Base-by-base conservation (phyloP, 2,888 invertebrate species). In the Calephelis perditalis region DNA sequence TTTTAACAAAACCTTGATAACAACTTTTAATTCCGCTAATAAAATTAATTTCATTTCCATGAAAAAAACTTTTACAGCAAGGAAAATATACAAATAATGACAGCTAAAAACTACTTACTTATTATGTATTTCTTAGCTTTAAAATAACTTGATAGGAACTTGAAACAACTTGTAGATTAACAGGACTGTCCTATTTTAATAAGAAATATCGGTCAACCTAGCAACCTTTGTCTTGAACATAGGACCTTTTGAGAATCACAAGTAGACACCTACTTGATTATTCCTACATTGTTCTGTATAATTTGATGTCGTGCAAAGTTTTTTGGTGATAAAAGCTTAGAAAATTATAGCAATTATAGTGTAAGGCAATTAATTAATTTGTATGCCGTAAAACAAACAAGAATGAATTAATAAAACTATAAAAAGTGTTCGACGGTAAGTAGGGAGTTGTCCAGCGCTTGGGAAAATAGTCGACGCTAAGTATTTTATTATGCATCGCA, bases 191-290 rank as follows among this genome's bases (percentile, higher is more conserved):
- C 43, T n/a, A 40, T n/a, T 7, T 1, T 26, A 37, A 11, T 43
- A 40, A 12, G 15, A 15, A 43, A 15, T 35, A 44, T 15, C n/a
- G 35, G 26, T 52, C 11, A 11, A 11, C 3, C 40, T 35, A 26
- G 9, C 62, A 64, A 65, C 65, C 65, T 65, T 65, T 65, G 37
- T 43, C 37, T 37, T 54, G 52, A 62, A 64, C 62, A 58, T 55
- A 62, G 56, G 60, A 54, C 56, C 60, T 36, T 58, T 58, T 61
- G 60, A 37, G 35, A 60, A 54, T 56, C 54, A 59, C 52, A 54
- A 37, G 47, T 59, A 26, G 36, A 56, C 61, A 61, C 47, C 12
- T n/a, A 36, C n/a, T 35, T 44, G 37, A 44, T 55, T 12, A 40
- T 12, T 37, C 9, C 15, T 35, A 57, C 60, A 63, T 61, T 63